phyloP scores from a whole-genome alignment of 2,113 vertebrate species.

The Oncorhynchus mykiss region DNA sequence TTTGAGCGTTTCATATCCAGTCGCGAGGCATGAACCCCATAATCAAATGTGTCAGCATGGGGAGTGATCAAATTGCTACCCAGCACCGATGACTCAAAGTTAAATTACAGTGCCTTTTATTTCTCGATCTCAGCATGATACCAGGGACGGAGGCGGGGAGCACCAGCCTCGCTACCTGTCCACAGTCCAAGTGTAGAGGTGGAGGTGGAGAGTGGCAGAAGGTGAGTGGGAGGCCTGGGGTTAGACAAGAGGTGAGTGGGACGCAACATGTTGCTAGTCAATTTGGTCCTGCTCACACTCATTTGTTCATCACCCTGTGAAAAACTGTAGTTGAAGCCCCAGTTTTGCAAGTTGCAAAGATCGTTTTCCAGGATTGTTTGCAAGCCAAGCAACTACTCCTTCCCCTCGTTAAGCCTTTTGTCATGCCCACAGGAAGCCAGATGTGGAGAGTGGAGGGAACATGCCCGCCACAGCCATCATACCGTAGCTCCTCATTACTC shows the following conservation, averaged over 20 bases:
- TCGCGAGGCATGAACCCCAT: slow-evolving; percentile 34
- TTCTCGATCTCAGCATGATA: slow-evolving; percentile 42
- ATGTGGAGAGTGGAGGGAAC: neutral
- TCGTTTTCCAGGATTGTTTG: neutral
- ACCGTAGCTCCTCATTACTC: neutral
- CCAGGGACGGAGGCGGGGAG: slow-evolving; percentile 32
- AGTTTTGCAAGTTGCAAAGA: neutral
- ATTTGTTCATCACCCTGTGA: too few relatives aligned
- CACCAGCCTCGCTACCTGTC: slow-evolving; percentile 46
- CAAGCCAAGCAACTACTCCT: neutral
- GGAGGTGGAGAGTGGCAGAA: neutral
- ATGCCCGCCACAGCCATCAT: neutral
- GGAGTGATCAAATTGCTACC: slow-evolving; percentile 59
- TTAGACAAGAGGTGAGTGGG: neutral
- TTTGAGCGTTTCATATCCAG: slow-evolving; percentile 24
- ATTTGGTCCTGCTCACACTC: neutral
- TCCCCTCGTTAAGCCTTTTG: neutral
- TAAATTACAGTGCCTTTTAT: slow-evolving; percentile 61
- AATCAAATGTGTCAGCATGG: slow-evolving; percentile 56
- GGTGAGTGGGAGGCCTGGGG: slow-evolving; percentile 28
- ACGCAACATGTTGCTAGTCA: neutral
- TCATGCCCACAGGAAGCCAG: neutral
- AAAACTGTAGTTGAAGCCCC: too few relatives aligned
- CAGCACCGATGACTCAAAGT: slow-evolving; percentile 58
- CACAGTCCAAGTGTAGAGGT: slow-evolving; percentile 2